A percentile compares a stretch with the other conserved stretches of the same genome.
Conservation (phyloP, 1,140 invertebrate genomes). For the Bombus waltoni region DNA sequence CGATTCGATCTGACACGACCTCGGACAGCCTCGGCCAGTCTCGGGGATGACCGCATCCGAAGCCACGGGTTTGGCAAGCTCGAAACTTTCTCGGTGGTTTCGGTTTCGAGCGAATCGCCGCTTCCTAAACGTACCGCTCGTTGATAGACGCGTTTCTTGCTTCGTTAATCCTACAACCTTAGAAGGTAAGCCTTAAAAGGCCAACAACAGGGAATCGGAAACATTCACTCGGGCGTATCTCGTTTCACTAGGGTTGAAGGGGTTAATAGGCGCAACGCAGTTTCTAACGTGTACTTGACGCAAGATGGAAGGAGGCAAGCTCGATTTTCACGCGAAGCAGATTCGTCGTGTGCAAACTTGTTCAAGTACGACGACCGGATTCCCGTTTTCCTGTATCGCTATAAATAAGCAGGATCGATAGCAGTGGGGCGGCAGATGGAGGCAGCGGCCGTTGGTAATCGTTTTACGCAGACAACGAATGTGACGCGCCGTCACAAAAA, state of each 20-base stretch:
- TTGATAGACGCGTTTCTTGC: not conserved
- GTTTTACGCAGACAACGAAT: conserved; percentile 54
- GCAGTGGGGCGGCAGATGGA: not conserved
- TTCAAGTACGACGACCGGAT: not conserved
- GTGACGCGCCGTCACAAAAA: not conserved
- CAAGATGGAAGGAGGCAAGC: not conserved
- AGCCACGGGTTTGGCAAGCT: not conserved
- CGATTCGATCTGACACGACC: not conserved
- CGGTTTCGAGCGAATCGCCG: not conserved
- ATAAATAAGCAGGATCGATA: conserved; percentile 57
- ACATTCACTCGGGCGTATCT: too few relatives aligned
- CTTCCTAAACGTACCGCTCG: not conserved
- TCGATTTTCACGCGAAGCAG: not conserved
- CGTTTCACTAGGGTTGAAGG: not conserved
- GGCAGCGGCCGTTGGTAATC: conserved; percentile 39
- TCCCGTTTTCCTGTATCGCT: conserved; percentile 58
- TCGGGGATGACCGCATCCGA: not conserved
- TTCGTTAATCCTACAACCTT: not conserved
- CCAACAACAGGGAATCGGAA: too few relatives aligned
- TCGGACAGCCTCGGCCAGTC: not conserved
- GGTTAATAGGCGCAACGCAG: not conserved
- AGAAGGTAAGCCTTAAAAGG: too few relatives aligned
- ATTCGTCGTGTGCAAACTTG: not conserved
- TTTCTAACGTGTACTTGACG: not conserved
- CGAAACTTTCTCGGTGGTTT: not conserved